phyloP scores from a whole-genome alignment of 2,113 vertebrate species.

The Marmota flaviventris region DNA sequence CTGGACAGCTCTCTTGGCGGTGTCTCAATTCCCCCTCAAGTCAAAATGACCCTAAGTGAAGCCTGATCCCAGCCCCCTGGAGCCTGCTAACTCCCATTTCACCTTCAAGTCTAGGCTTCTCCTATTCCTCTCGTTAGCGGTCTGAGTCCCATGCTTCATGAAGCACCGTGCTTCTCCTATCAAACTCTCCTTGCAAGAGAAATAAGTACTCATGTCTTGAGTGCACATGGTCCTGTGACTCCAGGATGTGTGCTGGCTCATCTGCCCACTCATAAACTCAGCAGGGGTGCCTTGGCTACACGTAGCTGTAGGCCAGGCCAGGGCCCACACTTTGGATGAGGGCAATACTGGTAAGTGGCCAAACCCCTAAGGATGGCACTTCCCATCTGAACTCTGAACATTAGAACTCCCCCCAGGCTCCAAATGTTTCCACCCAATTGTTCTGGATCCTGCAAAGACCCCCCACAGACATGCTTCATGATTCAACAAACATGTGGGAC shows the following conservation, averaged over 20 bases:
- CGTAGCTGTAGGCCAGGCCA: neutral
- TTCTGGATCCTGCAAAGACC: neutral
- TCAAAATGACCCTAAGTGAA: neutral
- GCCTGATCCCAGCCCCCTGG: neutral
- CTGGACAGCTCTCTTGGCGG: neutral
- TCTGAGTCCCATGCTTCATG: neutral
- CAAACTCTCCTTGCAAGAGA: neutral
- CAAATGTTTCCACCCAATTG: neutral
- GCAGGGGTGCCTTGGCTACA: neutral
- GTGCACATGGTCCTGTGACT: neutral
- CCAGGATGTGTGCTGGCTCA: neutral
- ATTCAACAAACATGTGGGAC: neutral
- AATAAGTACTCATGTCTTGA: neutral
- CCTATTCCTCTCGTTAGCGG: neutral
- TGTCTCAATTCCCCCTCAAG: neutral
- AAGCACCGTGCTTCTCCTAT: neutral
- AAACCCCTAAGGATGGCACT: neutral
- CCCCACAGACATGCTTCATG: neutral
- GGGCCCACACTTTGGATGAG: neutral
- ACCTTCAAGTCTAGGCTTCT: fast-evolving
- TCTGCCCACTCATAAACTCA: neutral
- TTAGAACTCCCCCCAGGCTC: neutral
- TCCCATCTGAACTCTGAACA: neutral
- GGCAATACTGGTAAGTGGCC: neutral
- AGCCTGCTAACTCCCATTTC: neutral